Conservation (phyloP, 2,888 invertebrate genomes). For the Tachina grossa region DNA sequence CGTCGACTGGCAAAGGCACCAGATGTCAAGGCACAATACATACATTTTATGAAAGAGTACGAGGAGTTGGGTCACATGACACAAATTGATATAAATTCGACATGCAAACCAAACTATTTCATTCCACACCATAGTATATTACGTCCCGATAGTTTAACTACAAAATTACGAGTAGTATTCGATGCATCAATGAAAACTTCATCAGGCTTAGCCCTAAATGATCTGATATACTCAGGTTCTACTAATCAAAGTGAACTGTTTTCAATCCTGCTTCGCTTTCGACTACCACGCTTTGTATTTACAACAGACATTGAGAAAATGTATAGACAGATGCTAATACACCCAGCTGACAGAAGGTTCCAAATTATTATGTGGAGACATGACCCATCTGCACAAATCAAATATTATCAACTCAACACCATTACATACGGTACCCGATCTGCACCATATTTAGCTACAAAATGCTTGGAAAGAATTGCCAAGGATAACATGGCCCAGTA, state of each 20-base stretch:
- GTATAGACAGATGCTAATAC: neutral
- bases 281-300: neutral
- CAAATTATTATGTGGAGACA: no score
- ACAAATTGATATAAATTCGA: neutral
- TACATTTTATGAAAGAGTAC: slow-evolving; percentile 25
- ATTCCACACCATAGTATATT: slow-evolving; percentile 3
- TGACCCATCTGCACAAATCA: no score
- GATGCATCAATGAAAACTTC: neutral
- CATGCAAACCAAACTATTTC: no score
- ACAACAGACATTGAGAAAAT: neutral
- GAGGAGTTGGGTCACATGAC: slow-evolving; percentile 13
- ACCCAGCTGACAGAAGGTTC: neutral
- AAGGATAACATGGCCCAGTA: no score
- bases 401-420: no score
- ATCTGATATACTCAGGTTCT: neutral
- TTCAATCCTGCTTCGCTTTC: neutral
- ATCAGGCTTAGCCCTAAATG: neutral
- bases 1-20: slow-evolving; percentile 4
- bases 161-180: slow-evolving; percentile 1
- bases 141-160: slow-evolving; percentile 7
- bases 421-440: no score
- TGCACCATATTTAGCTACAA: no score
- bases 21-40: slow-evolving; percentile 6
- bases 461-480: no score
- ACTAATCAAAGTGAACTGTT: neutral